Evolutionary conservation across 2,113 vertebrate genomes (phyloP), one percentile per base, ranked within the genome.

Genomic region (Passer domesticus): DNA sequence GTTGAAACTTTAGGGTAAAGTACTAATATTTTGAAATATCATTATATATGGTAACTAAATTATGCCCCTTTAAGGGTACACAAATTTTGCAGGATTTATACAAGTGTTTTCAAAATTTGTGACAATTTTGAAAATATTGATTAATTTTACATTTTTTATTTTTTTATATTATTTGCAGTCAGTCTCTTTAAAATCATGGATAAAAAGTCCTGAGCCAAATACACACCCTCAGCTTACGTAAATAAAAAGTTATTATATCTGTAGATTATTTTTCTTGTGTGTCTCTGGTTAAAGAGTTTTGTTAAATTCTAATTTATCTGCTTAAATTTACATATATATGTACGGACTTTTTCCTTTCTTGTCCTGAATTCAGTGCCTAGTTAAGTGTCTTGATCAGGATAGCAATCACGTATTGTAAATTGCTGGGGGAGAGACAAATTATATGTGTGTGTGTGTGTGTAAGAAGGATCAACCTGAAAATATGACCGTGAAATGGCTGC

Each of bases 241-340:
- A 95, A 96, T 97, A 97, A 95, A 95, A 90, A 30, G 39, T 88
- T 86, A 23, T 22, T 18, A n/a, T 92, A 60, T 19, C 68, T 85
- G 73, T 81, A 92, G 59, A 39, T 70, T 70, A 67, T 41, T 44
- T 59, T 77, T 55, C n/a, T 60, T 50, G 44, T 80, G 60, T 82
- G 49, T 95, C 37, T 94, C 60, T 92, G 73, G 22, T 77, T 77
- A 52, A 83, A 67, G 67, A 50, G 13, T 47, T 89, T 44, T 37
- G 9, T 83, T 74, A 70, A 72, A 56, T 39, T 17, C 62, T 67
- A 23, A 30, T 62, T 84, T 47, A 44, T 59, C 39, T 89, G 28
- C 66, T 69, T 79, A 44, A 28, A 52, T 63, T 58, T 69, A 28
- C 3, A 2, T 27, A 6, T 7, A 13, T 60, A 15, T 60, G 37